Evolutionary conservation across 2,888 invertebrate species (phyloP), one percentile per base, ranked within the genome.

Genomic region (Polymixis flavicincta): DNA sequence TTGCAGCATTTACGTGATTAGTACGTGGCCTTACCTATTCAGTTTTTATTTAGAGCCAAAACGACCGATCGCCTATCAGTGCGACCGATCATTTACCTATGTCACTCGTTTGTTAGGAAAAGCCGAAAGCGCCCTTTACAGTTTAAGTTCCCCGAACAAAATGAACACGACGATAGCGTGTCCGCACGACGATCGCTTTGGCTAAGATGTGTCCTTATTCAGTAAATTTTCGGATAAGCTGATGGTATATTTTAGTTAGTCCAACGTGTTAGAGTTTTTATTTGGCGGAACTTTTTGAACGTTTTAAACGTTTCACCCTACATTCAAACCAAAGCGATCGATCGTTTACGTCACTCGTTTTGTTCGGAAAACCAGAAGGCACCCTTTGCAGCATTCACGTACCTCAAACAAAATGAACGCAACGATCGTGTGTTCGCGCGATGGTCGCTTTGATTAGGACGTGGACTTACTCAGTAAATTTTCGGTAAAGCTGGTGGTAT

Each of bases 251-350:
- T 37, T 37, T 5, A 37, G 37, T 37, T 37, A 37, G 37, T 37
- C 3, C 37, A 37, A 6, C 37, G 3, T 37, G 3, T 37, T 37
- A 37, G 37, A 42, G 60, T 64, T 73, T 83, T 74, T 52, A 67
- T 25, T 52, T 32, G 22, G 13, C 8, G 22, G 14, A 22, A 5
- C 0, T 14, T 75, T 65, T 52, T 45, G 13, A 25, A 0, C 1
- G 17, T 45, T 69, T 67, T 14, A 14, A 55, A 32, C 17, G 50
- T 32, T 28, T 28, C 5, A 28, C 6, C 13, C 5, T 8, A 9
- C 0, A 14, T 28, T 6, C 14, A 7, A 22, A 22, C 28, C 32
- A 65, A 52, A 65, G 28, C 50, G 28, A 50, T 50, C 2, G 22
- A 19, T 48, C 5, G 22, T 22, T 45, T 65, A 50, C 1, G 17